Base-by-base conservation (phyloP, 2,113 vertebrate species). In the Fulmarus glacialis region DNA sequence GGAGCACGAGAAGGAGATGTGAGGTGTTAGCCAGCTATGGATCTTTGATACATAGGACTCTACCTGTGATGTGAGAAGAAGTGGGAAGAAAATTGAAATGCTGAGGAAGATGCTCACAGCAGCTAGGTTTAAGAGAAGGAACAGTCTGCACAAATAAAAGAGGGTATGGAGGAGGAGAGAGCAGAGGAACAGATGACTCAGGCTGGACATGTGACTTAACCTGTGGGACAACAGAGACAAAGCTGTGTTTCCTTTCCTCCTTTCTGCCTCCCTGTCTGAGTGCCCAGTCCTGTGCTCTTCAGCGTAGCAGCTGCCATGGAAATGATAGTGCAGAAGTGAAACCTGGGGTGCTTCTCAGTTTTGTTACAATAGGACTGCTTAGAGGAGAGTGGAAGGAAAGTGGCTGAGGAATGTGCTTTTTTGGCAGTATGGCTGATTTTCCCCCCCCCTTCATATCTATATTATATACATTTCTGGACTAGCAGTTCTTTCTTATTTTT, bases 281-380 rank as follows among this genome's bases (percentile, higher is more conserved):
- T 15, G 19, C 20, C 0, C 0, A n/a, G 32, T 34, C 22, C 29
- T 64, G 50, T 4, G 5, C 12, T 21, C 22, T 30, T 73, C 1
- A 0, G 9, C 2, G 0, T 4, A 52, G 50, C 19, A 86, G 9
- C 50, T 86, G 53, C 42, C 18, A 15, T 24, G 42, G 32, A 82
- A 74, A 56, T 26, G 34, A 42, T 12, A 60, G 6, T 26, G 22
- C 24, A 73, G 64, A 53, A 27, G 10, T 55, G 32, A 78, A 67
- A 64, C 12, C 7, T 34, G 14, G 4, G 5, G 12, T 40, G 14
- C 21, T 87, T 80, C 47, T 90, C 58, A 52, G 5, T 52, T 81
- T 67, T 48, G 19, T 58, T 67, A 24, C 34, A 15, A 21, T 3
- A 62, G 12, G 8, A 17, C 11, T 43, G 9, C 23, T 73, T 18